phyloP scores from a whole-genome alignment of 1,140 invertebrate genomes.

The Druon quercuslanigerum region DNA sequence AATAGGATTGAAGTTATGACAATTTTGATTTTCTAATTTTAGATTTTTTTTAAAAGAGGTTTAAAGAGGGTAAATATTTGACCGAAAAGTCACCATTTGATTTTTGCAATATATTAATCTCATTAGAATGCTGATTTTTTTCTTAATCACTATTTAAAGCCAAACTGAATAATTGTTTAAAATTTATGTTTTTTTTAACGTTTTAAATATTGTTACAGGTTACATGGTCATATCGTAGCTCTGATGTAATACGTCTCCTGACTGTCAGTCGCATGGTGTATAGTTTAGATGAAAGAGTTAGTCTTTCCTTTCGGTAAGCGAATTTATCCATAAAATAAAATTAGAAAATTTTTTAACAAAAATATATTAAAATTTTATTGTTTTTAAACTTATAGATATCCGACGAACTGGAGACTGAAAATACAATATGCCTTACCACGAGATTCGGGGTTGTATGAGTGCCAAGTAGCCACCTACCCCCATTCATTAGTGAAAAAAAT shows the following conservation, averaged over 20 bases:
- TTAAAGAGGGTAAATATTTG: no score
- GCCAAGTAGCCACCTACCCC: slow-evolving; percentile 91
- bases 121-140: no score
- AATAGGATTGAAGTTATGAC: no score
- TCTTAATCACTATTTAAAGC: no score
- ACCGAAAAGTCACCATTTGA: no score
- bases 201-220: slow-evolving; percentile 77
- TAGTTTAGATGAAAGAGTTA: slow-evolving; percentile 76
- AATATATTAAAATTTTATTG: slow-evolving; percentile 22
- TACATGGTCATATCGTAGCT: slow-evolving; percentile 84
- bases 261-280: slow-evolving; percentile 84
- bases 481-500: slow-evolving; percentile 74
- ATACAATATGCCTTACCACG: slow-evolving; percentile 84
- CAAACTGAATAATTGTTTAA: no score
- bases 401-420: slow-evolving; percentile 89
- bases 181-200: not conserved
- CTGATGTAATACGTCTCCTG: slow-evolving; percentile 79
- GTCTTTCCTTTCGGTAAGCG: slow-evolving; percentile 75
- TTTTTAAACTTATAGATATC: slow-evolving; percentile 74
- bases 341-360: slow-evolving; percentile 19
- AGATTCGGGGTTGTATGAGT: slow-evolving; percentile 88
- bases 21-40: no score
- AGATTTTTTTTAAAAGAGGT: no score
- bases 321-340: slow-evolving; percentile 32
- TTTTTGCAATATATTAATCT: no score